Base-by-base conservation (phyloP, 2,113 vertebrate genomes). In the Ifrita kowaldi region DNA sequence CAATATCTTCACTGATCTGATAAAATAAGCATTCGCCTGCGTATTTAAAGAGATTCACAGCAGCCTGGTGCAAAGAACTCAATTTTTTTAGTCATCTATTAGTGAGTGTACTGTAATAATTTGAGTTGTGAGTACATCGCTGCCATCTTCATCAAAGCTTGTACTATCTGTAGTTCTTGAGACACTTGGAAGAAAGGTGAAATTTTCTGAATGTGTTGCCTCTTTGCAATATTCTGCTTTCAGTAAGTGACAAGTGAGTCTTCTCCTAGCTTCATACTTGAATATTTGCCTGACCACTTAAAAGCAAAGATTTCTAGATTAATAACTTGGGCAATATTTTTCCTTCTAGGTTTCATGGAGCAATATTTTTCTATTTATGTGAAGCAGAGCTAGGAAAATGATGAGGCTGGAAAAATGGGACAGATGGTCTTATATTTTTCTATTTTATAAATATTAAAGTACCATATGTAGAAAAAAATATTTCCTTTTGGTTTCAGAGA, bases 211-310 rank as follows among this genome's bases (percentile, higher is more conserved):
- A 52, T 77, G 20, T 71, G 27, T 41, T 75, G 30, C 49, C 63
- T 70, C 46, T 93, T 52, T 52, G 37, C 16, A 82, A 8, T 95
- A 77, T 84, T 96, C 96, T 96, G 74, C 23, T 95, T 95, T 78
- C 78, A 76, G 19, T 93, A 96, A 97, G 44, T 89, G 64, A 93
- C 87, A 63, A 89, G 71, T 53, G 57, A 93, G 7, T 49, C 16
- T 89, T 74, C 35, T 80, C 33, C 47, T 93, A 50, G 20, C 37
- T 53, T 81, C 26, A 22, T 62, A 86, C 33, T 74, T 18, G 27
- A 87, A 63, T 89, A 13, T 33, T 59, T 77, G 4, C 39, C 76
- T 89, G 20, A 57, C 37, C 90, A 28, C 23, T 68, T 30, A 7
- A 78, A 83, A 93, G 11, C 30, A 84, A 26, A 87, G 41, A 78